Base-by-base conservation (phyloP, 2,113 vertebrate species). In the Lepus europaeus region DNA sequence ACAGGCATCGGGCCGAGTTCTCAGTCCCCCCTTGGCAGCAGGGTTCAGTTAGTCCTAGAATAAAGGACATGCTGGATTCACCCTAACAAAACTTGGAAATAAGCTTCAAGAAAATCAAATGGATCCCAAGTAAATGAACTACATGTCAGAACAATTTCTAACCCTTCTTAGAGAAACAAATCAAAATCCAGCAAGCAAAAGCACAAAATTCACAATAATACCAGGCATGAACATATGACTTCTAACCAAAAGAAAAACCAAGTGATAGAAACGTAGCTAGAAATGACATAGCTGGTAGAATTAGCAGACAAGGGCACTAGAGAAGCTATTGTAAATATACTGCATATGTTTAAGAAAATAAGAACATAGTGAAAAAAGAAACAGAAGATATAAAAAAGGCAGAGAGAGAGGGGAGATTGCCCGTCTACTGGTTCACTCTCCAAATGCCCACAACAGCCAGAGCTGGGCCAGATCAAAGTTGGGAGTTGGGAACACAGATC, bases 161-260 rank as follows among this genome's bases (percentile, higher is more conserved):
- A 87, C 4, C 29, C 29, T 73, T 91, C 64, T 74, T 78, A 92
- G 88, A 91, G 63, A 78, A 49, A 70, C 68, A 36, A 4, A 59
- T 81, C 33, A 70, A 96, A 68, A 89, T 89, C 27, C 27, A 93
- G 12, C 36, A 53, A 95, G 69, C 29, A 81, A 64, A 22, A 92
- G 53, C 20, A 49, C 82, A 86, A 81, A 80, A 72, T 91, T 72
- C 49, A 72, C 68, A 89, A 49, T 61, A 82, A 72, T 45, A 76
- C 29, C 33, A 93, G 36, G 13, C 11, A 39, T 66, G 45, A 90
- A 81, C 70, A 36, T 78, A 70, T 90, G 25, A 87, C 61, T 91
- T 36, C 88, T 76, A 51, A 61, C 7, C 19, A 85, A 63, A 39
- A 95, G 69, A 93, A 70, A 93, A 91, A 9, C 94, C 25, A 70